Percentiles rank a stretch among this genome's conserved stretches.
These are phyloP conservation scores for Bombus sylvicola DNA, from an alignment of 1,140 invertebrate species.

Conservation along the genomic window DNA sequence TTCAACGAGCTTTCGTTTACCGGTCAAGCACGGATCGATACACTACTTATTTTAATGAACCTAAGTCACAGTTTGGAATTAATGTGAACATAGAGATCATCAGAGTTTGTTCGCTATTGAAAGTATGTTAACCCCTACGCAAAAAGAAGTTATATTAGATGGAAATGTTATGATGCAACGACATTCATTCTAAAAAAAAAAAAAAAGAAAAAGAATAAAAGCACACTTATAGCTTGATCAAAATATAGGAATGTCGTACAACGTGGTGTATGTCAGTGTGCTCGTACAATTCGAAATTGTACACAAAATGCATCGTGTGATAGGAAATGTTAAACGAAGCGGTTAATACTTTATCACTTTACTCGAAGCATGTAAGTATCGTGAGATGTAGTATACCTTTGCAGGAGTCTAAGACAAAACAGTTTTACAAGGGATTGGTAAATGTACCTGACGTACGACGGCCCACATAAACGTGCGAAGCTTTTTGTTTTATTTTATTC, in stretches of 20 bases:
- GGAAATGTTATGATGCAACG: neutral
- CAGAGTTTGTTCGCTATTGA: conserved; percentile 26
- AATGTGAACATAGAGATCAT: conserved; percentile 9
- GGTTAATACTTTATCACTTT: conserved; percentile 8
- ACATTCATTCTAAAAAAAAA: conserved; percentile 26
- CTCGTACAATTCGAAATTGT: conserved; percentile 31
- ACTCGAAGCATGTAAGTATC: conserved; percentile 48
- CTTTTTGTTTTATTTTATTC: conserved; percentile 51
- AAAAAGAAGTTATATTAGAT: conserved; percentile 8
- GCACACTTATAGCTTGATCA: conserved; percentile 6
- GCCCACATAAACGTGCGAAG: conserved; percentile 75
- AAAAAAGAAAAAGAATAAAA: neutral
- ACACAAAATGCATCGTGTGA: conserved; percentile 34
- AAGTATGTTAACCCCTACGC: conserved; percentile 31
- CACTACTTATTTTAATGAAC: conserved; percentile 34
- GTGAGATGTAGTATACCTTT: conserved; percentile 54
- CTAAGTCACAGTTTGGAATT: conserved; percentile 25
- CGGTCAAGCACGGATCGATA: conserved; percentile 9
- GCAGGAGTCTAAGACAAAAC: conserved; percentile 48
- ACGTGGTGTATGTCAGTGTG: conserved; percentile 27
- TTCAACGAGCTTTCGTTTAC: conserved; percentile 3
- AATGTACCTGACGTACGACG: conserved; percentile 77
- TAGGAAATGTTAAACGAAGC: conserved; percentile 13
- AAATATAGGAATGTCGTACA: conserved; percentile 29
- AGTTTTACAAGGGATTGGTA: conserved; percentile 58